Evolutionary conservation across 2,113 vertebrate genomes (phyloP).

Genomic region (Taxidea taxus): DNA sequence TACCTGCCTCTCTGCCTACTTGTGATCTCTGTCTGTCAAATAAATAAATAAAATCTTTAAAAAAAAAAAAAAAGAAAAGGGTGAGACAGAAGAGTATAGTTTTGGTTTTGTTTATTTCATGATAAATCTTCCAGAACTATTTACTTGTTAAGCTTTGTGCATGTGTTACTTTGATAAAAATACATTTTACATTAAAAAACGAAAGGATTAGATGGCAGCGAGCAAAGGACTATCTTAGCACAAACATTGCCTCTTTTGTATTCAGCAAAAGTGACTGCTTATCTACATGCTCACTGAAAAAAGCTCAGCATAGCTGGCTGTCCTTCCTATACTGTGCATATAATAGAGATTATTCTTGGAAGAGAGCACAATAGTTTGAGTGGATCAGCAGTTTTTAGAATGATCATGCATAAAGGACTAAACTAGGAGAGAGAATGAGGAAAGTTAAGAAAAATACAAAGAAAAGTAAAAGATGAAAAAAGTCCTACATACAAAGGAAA

Average conservation of each 20-base stretch:
- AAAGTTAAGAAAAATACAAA: conserved; percentile 27
- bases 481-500: neutral
- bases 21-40: too few relatives aligned
- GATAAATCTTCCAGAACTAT: neutral
- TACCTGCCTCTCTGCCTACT: too few relatives aligned
- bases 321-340: conserved; percentile 7
- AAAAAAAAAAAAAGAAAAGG: too few relatives aligned
- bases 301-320: conserved; percentile 5
- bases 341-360: conserved; percentile 61
- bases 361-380: conserved; percentile 52
- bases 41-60: too few relatives aligned
- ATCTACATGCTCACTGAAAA: conserved; percentile 49
- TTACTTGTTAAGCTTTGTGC: conserved; percentile 17
- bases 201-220: neutral
- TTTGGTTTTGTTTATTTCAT: conserved; percentile 10
- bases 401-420: conserved; percentile 14
- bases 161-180: conserved; percentile 49
- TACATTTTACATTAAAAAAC: conserved; percentile 33
- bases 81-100: neutral
- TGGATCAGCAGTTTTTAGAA: conserved; percentile 61
- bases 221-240: neutral
- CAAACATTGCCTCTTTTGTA: conserved; percentile 20
- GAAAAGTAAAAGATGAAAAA: neutral
- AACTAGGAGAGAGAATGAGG: neutral
- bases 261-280: conserved; percentile 43